Evolutionary conservation across 2,888 invertebrate species (phyloP).

Genomic region (Ecdyonurus torrentis): DNA sequence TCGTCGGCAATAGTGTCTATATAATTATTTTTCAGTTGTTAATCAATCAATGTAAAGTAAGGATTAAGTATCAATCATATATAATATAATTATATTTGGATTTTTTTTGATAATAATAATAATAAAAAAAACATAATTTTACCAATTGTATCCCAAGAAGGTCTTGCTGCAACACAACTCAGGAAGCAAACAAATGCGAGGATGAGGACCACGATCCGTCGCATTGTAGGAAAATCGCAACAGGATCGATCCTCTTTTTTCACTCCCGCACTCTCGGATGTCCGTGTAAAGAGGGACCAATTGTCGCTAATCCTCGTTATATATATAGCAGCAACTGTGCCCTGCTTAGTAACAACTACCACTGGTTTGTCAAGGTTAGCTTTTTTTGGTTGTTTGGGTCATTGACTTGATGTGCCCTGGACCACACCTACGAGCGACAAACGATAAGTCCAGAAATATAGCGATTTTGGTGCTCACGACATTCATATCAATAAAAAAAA

Average conservation of each 20-base stretch:
- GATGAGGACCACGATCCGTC: background rate
- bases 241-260: no score
- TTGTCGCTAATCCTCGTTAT: background rate
- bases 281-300: background rate
- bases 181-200: background rate
- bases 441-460: no score
- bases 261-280: background rate
- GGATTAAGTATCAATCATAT: no score
- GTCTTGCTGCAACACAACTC: background rate
- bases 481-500: no score
- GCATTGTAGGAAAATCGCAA: background rate
- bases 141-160: background rate
- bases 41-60: no score
- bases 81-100: no score
- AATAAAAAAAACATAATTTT: no score
- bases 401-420: background rate
- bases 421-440: background rate
- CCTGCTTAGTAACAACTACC: background rate
- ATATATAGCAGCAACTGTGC: no score
- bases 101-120: no score
- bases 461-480: no score
- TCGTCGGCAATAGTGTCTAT: no score
- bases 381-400: background rate
- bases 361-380: background rate
- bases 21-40: no score